phyloP scores from a whole-genome alignment of 1,140 invertebrate species.

The Ylistrum balloti region DNA sequence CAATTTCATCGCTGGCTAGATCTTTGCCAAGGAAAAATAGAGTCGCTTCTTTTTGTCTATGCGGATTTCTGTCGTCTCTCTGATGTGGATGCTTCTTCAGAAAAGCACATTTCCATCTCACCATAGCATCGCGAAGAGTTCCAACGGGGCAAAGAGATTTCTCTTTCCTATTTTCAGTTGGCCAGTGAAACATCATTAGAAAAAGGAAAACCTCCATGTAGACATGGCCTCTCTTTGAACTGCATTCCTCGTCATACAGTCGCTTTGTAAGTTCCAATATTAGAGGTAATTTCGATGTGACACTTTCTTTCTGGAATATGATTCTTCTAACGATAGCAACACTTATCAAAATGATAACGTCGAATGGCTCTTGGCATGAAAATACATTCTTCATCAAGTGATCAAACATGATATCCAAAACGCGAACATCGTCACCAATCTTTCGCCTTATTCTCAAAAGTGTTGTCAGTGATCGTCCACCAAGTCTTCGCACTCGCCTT shows the following conservation, averaged over 20 bases:
- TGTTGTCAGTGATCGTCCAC: conserved; percentile 54
- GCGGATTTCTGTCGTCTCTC: conserved; percentile 46
- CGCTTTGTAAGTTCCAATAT: conserved; percentile 46
- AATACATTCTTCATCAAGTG: conserved; percentile 51
- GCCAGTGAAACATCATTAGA: conserved; percentile 67
- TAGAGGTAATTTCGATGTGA: too few relatives aligned
- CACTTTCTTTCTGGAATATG: too few relatives aligned
- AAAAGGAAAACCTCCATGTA: conserved; percentile 64
- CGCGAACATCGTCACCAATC: neutral
- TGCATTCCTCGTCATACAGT: conserved; percentile 20
- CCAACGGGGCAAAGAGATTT: conserved; percentile 42
- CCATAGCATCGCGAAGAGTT: conserved; percentile 46
- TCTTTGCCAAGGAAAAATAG: conserved; percentile 64
- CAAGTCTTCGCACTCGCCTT: conserved; percentile 58
- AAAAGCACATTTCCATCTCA: conserved; percentile 56
- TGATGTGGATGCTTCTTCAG: conserved; percentile 47
- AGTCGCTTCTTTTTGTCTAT: conserved; percentile 55
- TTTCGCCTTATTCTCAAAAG: conserved; percentile 55
- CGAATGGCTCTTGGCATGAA: conserved; percentile 16
- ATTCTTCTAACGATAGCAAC: conserved; percentile 52
- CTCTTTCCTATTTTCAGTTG: conserved; percentile 52
- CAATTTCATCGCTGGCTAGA: conserved; percentile 44
- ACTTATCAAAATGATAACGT: conserved; percentile 50
- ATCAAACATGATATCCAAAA: conserved; percentile 39
- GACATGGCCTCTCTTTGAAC: conserved; percentile 46